phyloP scores from a whole-genome alignment of 2,888 invertebrate genomes.

The Timema podura region DNA sequence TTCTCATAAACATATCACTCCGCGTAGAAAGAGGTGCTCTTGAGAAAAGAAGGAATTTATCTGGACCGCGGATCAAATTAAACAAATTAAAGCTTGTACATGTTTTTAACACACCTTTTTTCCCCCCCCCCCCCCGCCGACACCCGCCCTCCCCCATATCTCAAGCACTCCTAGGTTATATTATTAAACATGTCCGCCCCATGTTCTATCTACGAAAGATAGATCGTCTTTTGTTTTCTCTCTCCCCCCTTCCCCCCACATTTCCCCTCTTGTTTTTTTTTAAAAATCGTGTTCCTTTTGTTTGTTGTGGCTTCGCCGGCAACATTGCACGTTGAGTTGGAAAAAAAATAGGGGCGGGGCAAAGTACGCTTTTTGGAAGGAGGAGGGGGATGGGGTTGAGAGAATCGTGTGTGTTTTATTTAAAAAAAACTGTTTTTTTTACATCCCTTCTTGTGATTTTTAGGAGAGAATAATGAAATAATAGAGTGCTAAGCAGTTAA shows the following conservation, averaged over 20 bases:
- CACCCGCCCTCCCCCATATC: neutral
- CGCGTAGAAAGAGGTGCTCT: neutral
- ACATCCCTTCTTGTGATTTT: neutral
- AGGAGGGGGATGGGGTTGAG: neutral
- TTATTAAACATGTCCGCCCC: constrained; percentile 13
- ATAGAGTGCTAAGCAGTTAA: constrained; percentile 11
- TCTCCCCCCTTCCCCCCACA: neutral
- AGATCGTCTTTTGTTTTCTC: constrained; percentile 12
- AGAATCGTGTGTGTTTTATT: neutral
- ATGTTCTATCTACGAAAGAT: neutral
- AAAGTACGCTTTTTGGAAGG: neutral
- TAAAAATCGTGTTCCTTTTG: too few relatives aligned
- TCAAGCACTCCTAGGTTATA: neutral
- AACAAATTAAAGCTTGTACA: constrained; percentile 30
- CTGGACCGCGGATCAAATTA: constrained; percentile 28
- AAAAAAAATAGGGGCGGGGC: too few relatives aligned
- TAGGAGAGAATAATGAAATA: constrained; percentile 14
- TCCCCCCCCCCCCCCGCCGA: constrained; percentile 9
- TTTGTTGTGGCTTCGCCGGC: too few relatives aligned
- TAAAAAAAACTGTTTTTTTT: neutral
- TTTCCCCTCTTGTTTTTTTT: too few relatives aligned
- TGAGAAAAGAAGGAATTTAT: constrained; percentile 20
- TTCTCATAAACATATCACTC: constrained; percentile 26
- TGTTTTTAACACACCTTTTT: constrained; percentile 27
- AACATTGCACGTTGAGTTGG: too few relatives aligned